These are phyloP conservation scores for Tychaedon coryphoeus DNA, from an alignment of 2,113 vertebrate genomes.

Conservation along the genomic window DNA sequence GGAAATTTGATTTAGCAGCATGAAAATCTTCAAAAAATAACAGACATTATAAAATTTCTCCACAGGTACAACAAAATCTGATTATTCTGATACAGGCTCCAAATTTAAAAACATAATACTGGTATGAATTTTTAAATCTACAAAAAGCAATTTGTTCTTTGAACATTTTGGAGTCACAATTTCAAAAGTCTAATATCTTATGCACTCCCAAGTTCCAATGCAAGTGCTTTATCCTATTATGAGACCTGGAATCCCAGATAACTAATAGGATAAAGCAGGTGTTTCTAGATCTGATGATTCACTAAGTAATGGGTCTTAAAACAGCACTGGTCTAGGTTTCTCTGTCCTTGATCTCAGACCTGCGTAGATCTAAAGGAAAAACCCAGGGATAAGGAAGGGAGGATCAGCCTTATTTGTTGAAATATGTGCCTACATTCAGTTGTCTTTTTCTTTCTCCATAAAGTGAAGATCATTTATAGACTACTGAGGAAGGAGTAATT, in stretches of 20 bases:
- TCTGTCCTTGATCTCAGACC: conserved; percentile 35
- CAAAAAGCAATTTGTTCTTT: background rate
- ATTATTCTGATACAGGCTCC: background rate
- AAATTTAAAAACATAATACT: background rate
- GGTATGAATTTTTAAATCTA: background rate
- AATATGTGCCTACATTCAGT: background rate
- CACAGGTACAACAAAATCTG: background rate
- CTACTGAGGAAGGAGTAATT: background rate
- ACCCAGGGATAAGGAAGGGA: background rate
- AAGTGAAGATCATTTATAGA: background rate
- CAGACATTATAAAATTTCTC: background rate
- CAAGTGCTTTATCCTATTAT: conserved; percentile 46
- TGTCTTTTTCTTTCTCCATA: background rate
- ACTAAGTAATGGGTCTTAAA: conserved; percentile 48
- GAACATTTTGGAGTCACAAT: background rate
- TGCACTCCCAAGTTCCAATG: background rate
- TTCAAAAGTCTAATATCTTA: background rate
- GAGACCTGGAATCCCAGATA: conserved; percentile 28
- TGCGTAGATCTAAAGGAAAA: background rate
- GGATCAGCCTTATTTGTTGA: background rate
- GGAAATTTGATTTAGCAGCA: background rate
- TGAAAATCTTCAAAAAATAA: background rate
- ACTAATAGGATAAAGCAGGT: conserved; percentile 64
- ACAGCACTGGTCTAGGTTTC: background rate
- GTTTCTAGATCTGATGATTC: conserved; percentile 45